Evolutionary conservation across 2,888 invertebrate genomes (phyloP), one percentile per base, ranked within the genome.

Genomic region (Tetheella fluctuosa): DNA sequence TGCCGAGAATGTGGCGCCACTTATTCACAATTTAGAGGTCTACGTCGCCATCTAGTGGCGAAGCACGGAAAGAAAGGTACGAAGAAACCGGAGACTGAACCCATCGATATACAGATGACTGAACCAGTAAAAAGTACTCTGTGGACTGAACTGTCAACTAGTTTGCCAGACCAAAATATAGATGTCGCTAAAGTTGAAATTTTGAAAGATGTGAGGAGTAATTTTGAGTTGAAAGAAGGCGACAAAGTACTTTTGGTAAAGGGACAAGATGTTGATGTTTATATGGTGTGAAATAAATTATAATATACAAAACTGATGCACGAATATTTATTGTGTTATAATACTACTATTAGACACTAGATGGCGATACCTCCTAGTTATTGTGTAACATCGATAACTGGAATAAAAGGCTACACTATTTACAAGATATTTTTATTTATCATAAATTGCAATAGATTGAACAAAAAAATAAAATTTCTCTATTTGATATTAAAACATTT

Each of bases 1-100:
- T 91, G 91, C 60, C 67, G 70, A 1, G 77, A 81, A 25, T 91
- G 92, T 67, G 83, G 86, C 62, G 84, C 90, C 64, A 77, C 76
- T 53, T 93, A 90, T 63, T 74, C 86, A 0, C 74, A 89, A n/a
- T 58, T 71, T 0, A 73, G 89, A 23, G 89, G 87, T 0, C 58
- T 93, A 25, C 69, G 80, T 48, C 80, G 90, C 42, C 92, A 93
- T 70, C 74, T 87, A 42, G 61, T 71, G 30, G 79, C 84, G 0
- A 91, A 90, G 59, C 90, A 90, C 37, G 75, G 71, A 1, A 80
- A 79, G 68, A 73, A 68, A 17, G 1, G 6, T 13, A 15, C 55
- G 1, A 48, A 58, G 5, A 66, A 63, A 65, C 55, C 28, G 64
- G 20, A 52, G 37, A 15, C 15, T 65, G 62, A 62, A 62, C 34